Conservation (phyloP, 1,140 invertebrate genomes). For the Hestina assimilis region DNA sequence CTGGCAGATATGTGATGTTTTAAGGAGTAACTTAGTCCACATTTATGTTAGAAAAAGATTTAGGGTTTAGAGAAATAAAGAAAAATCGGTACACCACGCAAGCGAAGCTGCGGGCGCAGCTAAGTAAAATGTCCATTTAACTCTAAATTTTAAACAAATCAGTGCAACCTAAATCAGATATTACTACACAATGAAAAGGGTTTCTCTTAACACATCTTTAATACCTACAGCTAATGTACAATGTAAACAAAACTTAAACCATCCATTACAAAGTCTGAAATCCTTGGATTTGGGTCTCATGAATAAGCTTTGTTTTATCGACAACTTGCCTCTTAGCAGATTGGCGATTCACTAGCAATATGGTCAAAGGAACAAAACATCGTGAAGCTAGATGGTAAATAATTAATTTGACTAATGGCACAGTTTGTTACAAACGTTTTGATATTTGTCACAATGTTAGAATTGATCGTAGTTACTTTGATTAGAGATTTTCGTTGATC, state of each 20-base stretch:
- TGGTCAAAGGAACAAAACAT: slow-evolving; percentile 64
- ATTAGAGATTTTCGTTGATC: slow-evolving; percentile 4
- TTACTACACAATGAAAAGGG: no score
- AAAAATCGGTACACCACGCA: no score
- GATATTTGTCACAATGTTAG: slow-evolving; percentile 59
- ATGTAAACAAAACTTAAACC: slow-evolving; percentile 22
- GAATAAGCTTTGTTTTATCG: slow-evolving; percentile 43
- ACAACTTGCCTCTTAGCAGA: slow-evolving; percentile 59
- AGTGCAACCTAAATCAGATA: no score
- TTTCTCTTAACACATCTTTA: no score
- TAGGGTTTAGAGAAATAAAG: no score
- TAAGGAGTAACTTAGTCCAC: no score
- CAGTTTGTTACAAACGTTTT: slow-evolving; percentile 58
- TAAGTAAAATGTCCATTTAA: no score
- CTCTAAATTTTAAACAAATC: no score
- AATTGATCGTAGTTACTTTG: slow-evolving; percentile 33
- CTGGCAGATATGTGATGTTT: no score
- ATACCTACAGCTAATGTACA: neutral
- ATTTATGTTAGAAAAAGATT: no score
- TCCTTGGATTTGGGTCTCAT: slow-evolving; percentile 26
- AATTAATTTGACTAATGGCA: slow-evolving; percentile 73
- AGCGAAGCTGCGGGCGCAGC: no score
- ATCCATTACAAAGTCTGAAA: slow-evolving; percentile 23
- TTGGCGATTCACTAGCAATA: slow-evolving; percentile 49
- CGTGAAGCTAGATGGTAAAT: slow-evolving; percentile 57